Evolutionary conservation across 2,888 invertebrate species (phyloP), one percentile per base, ranked within the genome.

Genomic region (Pollenia labialis): DNA sequence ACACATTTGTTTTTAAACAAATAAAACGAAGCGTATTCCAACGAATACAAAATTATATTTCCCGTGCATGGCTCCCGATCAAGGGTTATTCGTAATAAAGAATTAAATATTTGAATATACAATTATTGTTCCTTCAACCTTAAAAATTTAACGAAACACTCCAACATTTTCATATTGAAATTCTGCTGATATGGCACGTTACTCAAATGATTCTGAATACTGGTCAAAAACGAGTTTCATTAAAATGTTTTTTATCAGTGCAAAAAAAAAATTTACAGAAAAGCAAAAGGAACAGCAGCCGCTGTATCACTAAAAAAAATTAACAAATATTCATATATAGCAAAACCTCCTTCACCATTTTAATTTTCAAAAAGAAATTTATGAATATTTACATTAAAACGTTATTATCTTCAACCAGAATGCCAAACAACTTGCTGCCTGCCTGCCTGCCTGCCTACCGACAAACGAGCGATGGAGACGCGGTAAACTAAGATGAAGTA

Each of bases 331-430:
- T 76, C 79, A 75, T 80, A 79, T 76, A 79, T 76, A 60, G 79
- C 71, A 52, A 77, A 74, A 68, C 77, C 87, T 87, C 87, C 87
- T 87, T 87, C 87, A 87, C 87, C 87, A 87, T 87, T 87, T 87
- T 87, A 87, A 87, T 84, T 87, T 87, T 87, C 69, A 87, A 87
- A 87, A 87, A 84, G 81, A 87, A 87, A 87, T 87, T 87, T 87
- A 87, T 87, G 84, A 87, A 87, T 87, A 87, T 87, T 87, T 84
- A 87, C 87, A 87, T 87, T 87, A 87, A 87, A 87, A 87, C 84
- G 87, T 87, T 87, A 87, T 87, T 87, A 87, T 87, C 87, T 84
- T 62, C 64, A 81, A 81, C 87, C 79, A 76, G 77, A 81, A 87
- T 87, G 87, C 74, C 87, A 84, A 83, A 77, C 86, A 87, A 83